Conservation (phyloP, 2,888 invertebrate species). For the Troides helena region DNA sequence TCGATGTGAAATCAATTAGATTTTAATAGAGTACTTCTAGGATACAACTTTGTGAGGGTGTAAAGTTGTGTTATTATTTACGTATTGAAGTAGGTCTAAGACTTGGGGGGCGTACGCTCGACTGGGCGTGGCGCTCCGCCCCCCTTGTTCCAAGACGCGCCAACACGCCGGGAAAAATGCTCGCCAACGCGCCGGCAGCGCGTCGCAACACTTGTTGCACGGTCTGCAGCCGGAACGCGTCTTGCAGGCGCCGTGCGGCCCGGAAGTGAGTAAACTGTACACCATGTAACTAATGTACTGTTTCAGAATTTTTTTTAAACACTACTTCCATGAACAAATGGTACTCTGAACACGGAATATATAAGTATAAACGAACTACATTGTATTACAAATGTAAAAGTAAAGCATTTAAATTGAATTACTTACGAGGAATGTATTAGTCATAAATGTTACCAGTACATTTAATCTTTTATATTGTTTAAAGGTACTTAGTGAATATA, state of each 20-base stretch:
- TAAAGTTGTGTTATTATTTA: constrained; percentile 6
- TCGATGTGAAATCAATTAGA: not conserved
- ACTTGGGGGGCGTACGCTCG: constrained; percentile 61
- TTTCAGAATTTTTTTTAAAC: too few species aligned
- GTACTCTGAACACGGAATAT: too few species aligned
- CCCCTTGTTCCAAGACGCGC: constrained; percentile 62
- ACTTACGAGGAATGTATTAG: too few species aligned
- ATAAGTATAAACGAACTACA: too few species aligned
- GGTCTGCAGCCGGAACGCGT: not conserved
- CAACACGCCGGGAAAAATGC: constrained; percentile 56
- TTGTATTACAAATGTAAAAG: too few species aligned
- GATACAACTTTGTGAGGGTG: not conserved
- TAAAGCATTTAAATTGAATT: too few species aligned
- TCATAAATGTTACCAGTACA: too few species aligned
- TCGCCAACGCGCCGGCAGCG: constrained; percentile 32
- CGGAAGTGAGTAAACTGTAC: not conserved
- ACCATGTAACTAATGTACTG: not conserved
- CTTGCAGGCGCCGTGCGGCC: not conserved
- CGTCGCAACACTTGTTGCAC: constrained; percentile 58
- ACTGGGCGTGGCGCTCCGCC: constrained; percentile 69
- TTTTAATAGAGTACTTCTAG: not conserved
- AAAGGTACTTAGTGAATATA: too few species aligned
- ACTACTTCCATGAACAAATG: too few species aligned
- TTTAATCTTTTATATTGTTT: too few species aligned
- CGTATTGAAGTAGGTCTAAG: constrained; percentile 38